Evolutionary conservation across 2,113 vertebrate genomes (phyloP), one percentile per base, ranked within the genome.

Genomic region (Condylura cristata): DNA sequence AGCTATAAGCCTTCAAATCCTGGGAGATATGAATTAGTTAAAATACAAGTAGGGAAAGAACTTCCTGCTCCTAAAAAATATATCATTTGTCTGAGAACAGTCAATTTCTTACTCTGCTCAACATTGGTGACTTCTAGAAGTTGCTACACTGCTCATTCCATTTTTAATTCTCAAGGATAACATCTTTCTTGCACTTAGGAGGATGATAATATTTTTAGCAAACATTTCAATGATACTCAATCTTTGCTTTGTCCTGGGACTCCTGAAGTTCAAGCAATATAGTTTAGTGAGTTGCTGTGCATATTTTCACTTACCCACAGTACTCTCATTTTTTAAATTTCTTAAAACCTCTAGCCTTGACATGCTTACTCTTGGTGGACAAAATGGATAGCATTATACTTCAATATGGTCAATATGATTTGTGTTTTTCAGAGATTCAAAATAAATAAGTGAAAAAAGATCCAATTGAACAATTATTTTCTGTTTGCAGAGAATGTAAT

Each of bases 341-440:
- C 37, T 51, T 7, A 32, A 90, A 95, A 46, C 5, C 20, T 66
- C 2, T 61, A 60, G 70, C 4, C 8, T 65, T 82, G 58, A 84
- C 58, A 63, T 60, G 44, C 48, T 3, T 68, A 39, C 12, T 66
- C 63, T 68, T 66, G 32, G 70, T 44, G 26, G 11, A 37, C 39
- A 70, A 44, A 16, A 14, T 28, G 46, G 41, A 58, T n/a, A 41
- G 37, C 2, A 87, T 8, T 12, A 22, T 86, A 56, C 84, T 83
- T 72, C 72, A 72, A 2, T 8, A 3, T 46, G 14, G 30, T 68
- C n/a, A 46, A 9, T 48, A 10, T 4, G 9, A 58, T 61, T 75
- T 82, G 37, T 11, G 13, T 58, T 68, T 88, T 90, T 92, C 24
- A 85, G 74, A 89, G 56, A 63, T 85, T 90, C 72, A 61, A 95